A percentile compares a stretch with the other conserved stretches of the same genome.
Evolutionary conservation across 2,113 vertebrate species (phyloP).

Genomic region (Oreochromis aureus): DNA sequence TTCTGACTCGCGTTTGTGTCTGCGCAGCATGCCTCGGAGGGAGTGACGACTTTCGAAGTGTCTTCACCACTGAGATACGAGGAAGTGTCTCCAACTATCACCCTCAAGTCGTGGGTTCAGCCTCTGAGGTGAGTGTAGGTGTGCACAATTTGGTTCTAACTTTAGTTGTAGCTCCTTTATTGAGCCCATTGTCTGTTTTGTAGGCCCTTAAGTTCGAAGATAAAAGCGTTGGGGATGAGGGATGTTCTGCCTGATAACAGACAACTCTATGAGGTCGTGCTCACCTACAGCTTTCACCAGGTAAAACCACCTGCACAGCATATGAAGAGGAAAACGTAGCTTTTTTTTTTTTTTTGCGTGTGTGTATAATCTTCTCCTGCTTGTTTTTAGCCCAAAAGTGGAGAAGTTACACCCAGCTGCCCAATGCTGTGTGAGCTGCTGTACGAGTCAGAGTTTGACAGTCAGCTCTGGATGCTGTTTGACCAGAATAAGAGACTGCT

Average conservation of each 20-base stretch:
- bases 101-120: slow-evolving; percentile 96
- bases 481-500: slow-evolving; percentile 96
- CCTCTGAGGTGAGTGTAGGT: slow-evolving; percentile 80
- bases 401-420: slow-evolving; percentile 96
- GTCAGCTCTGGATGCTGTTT: slow-evolving; percentile 96
- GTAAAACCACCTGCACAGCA: slow-evolving; percentile 51
- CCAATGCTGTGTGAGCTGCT: slow-evolving; percentile 91
- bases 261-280: slow-evolving; percentile 91
- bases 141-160: neutral
- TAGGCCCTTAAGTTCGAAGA: slow-evolving; percentile 89
- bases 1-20: neutral
- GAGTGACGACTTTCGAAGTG: slow-evolving; percentile 89
- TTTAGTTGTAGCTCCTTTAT: neutral
- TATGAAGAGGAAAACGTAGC: rapidly evolving
- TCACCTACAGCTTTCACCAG: slow-evolving; percentile 94
- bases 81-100: slow-evolving; percentile 90
- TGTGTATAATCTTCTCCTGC: neutral
- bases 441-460: slow-evolving; percentile 98
- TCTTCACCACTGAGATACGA: slow-evolving; percentile 88
- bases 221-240: slow-evolving; percentile 86
- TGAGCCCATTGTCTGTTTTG: neutral
- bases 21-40: slow-evolving; percentile 89
- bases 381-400: slow-evolving; percentile 85
- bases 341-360: neutral
- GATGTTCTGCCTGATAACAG: slow-evolving; percentile 94